Base-by-base conservation (phyloP, 2,113 vertebrate species). In the Pterophyllum scalare region DNA sequence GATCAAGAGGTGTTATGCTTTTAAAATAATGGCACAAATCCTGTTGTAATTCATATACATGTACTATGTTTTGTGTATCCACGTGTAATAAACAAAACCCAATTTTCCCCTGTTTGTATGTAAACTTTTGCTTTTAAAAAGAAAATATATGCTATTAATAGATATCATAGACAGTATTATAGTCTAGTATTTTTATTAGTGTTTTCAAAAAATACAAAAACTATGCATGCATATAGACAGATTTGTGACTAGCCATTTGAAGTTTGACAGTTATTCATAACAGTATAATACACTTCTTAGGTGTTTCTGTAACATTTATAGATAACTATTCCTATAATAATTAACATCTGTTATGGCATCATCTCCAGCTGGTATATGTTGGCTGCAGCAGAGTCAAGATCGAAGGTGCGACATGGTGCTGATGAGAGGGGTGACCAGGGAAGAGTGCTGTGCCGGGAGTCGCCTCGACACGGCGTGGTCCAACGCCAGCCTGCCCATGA, bases 401-500 rank as follows among this genome's bases (percentile, higher is more conserved):
- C 97, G 96, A 58, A 97, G 97, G 80, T 99, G 98, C 79, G 97
- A 96, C 90, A 96, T 98, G 96, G 97, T 99, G 91, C 94, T 99
- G 90, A 97, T 95, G 95, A 96, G 97, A 0, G 96, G 96, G 0
- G 96, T 99, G 91, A 97, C 95, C 77, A 96, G 91, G 91, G 97
- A 97, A 58, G 98, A 99, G 87, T 99, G 98, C 86, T 99, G 98
- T 4, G 94, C 95, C 6, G 96, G 97, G 0, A 95, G 96, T 57
- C 97, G 96, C 13, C 94, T 97, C 33, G 97, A 99, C 22, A 97
- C 96, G 0, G 98, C 98, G 5, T 99, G 98, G 98, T 98, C 98
- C 85, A 98, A 98, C 91, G 94, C 96, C 91, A 98, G 97, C 70
- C 95, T 98, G 79, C 96, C 97, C 0, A 97, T 97, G 91, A 98